Percentiles rank a stretch among this genome's conserved stretches.
phyloP scores from a whole-genome alignment of 2,888 invertebrate genomes.

The Agrotis exclamationis region DNA sequence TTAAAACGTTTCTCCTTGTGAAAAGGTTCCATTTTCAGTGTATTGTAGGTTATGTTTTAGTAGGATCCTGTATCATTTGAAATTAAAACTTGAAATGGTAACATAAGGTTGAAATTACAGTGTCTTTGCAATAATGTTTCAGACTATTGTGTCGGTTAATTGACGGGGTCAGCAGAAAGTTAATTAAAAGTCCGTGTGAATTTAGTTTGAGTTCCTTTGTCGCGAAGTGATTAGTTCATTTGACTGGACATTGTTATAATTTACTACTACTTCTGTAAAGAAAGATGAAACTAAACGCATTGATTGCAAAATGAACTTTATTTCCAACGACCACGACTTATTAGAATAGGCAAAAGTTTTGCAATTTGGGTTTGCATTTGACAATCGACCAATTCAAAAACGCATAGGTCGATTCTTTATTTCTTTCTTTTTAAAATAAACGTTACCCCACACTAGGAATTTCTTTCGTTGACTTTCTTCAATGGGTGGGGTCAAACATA shows the following conservation, averaged over 20 bases:
- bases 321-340: no score
- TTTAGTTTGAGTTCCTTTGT: slow-evolving; percentile 34
- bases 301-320: no score
- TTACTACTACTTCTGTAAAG: neutral
- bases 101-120: neutral
- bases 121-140: neutral
- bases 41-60: neutral
- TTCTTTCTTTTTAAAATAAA: no score
- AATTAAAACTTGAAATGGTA: neutral
- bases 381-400: no score
- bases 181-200: slow-evolving; percentile 53
- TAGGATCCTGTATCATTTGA: slow-evolving; percentile 1
- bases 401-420: no score
- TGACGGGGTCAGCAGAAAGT: slow-evolving; percentile 39
- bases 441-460: no score
- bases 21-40: slow-evolving; percentile 4
- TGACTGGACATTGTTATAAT: neutral
- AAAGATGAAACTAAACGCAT: no score
- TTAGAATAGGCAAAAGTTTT: no score
- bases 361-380: no score
- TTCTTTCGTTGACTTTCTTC: no score
- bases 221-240: slow-evolving; percentile 30
- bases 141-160: slow-evolving; percentile 49
- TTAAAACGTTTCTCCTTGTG: neutral
- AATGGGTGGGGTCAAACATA: no score